Percentiles rank a stretch among this genome's conserved stretches.
These are phyloP conservation scores for Calidris pugnax DNA, from an alignment of 2,113 vertebrate genomes.

Conservation along the genomic window DNA sequence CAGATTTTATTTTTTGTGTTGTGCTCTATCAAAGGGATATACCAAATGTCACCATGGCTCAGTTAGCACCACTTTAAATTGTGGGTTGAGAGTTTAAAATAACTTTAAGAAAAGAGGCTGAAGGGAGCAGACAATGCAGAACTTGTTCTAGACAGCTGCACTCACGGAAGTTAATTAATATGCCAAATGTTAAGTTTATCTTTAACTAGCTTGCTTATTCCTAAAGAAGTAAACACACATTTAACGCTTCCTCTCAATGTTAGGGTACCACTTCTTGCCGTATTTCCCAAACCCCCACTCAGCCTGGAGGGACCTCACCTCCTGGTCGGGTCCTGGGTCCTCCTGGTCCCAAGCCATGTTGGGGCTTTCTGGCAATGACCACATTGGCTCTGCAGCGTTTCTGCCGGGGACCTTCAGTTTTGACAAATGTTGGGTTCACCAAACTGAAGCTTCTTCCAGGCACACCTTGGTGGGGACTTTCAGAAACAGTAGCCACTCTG, in stretches of 20 bases:
- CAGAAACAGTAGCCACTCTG: neutral
- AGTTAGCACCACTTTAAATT: neutral
- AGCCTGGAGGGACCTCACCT: fast-evolving
- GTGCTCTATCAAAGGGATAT: neutral
- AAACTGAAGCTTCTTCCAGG: neutral
- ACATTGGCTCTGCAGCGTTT: neutral
- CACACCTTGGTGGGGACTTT: neutral
- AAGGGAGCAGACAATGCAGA: neutral
- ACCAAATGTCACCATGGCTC: neutral
- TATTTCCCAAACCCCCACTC: neutral
- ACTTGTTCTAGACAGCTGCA: neutral
- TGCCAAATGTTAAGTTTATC: neutral
- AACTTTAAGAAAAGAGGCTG: neutral
- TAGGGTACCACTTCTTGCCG: neutral
- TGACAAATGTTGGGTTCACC: neutral
- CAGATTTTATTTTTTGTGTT: neutral
- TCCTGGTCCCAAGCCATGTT: neutral
- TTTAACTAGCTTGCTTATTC: neutral
- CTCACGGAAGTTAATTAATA: neutral
- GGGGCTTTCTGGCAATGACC: neutral
- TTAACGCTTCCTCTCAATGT: fast-evolving
- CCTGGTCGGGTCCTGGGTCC: neutral
- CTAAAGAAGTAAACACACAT: neutral
- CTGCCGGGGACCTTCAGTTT: neutral
- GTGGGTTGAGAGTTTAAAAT: neutral